Base-by-base conservation (phyloP, 23 tunicate species). In the Trididemnum miniatum region DNA sequence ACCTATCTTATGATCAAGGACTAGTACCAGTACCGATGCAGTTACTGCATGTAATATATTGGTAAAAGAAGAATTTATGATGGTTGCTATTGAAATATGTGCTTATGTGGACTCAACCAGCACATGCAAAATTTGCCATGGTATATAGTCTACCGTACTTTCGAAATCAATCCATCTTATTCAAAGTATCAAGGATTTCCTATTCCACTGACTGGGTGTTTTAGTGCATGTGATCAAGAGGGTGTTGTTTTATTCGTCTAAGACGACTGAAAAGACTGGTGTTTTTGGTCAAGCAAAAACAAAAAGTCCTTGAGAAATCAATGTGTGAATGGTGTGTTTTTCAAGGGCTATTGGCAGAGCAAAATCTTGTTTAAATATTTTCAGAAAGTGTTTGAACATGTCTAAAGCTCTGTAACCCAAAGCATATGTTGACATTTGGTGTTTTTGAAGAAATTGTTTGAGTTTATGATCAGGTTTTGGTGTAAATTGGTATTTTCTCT, bases 301-400 rank as follows among this genome's bases (percentile, higher is more conserved):
- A 62, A 62, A 62, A 62, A 18, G 67, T 20, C 67, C 67, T 20
- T 20, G 67, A 4, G 67, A 62, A 26, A 24, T 62, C 28, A 62
- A 62, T 24, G 29, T 62, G 23, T 26, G 67, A 62, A 62, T 62
- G 67, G 67, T 62, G 4, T 20, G 26, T 24, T 62, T 62, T 62
- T 22, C 67, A 18, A 22, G 67, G 26, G 67, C 67, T 20, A 24
- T 62, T 62, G 67, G 67, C 29, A 62, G n/a, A 62, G 67, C 25
- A 62, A 62, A 62, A 12, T 62, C 67, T 22, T 62, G 67, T 24
- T 62, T 62, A 24, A 26, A 62, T 24, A 24, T 4, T 4, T 62
- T 62, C 67, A 62, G 25, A 62, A 62, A 62, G n/a, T 62, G 67
- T 24, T 20, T 62, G 67, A 62, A 62, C 29, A 62, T 62, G 67